Evolutionary conservation across 2,797 vertebrate species (phyloP), one percentile per base, ranked within the genome.

Genomic region (Vireo griseus): DNA sequence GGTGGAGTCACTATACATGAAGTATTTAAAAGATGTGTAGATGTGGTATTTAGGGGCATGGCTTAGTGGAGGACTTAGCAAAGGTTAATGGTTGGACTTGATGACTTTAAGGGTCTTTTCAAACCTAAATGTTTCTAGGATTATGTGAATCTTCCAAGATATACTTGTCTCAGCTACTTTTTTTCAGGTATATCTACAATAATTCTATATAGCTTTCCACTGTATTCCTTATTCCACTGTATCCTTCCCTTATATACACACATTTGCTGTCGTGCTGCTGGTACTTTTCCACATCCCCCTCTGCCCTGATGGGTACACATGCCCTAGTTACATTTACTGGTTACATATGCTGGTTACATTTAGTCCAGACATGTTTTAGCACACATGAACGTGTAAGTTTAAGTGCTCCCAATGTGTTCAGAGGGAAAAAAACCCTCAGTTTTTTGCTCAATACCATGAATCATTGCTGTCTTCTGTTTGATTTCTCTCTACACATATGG

Each of bases 1-100:
- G 1, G 4, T 45, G 7, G 39, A 58, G 8, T 44, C 18, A 48
- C 26, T 16, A 13, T 6, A 17, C 3, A 0, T 16, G 5, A 25
- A 29, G 13, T 16, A 51, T 47, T 75, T 82, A 48, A 37, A 50
- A 39, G 10, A 29, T 0, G 0, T 7, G 17, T 42, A 26, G 8
- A 33, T 5, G 5, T 29, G 13, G 22, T 9, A 4, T 6, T 69
- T 45, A 55, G 28, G 13, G 29, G 17, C 20, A 14, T 14, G 24
- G 22, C 7, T 50, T 33, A 40, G 33, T 33, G 47, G 6, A 21
- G 29, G 11, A 59, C 11, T 55, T 33, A 31, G 13, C 10, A 45
- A 22, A 33, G 10, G 0, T 31, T 45, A 51, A 47, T 3, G 12
- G 13, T 26, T 50, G 47, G 29, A 65, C 61, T 74, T 4, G 0